Percentiles rank a stretch among this genome's conserved stretches.
Conservation (phyloP, 2,113 vertebrate genomes). For the Epinephelus fuscoguttatus region DNA sequence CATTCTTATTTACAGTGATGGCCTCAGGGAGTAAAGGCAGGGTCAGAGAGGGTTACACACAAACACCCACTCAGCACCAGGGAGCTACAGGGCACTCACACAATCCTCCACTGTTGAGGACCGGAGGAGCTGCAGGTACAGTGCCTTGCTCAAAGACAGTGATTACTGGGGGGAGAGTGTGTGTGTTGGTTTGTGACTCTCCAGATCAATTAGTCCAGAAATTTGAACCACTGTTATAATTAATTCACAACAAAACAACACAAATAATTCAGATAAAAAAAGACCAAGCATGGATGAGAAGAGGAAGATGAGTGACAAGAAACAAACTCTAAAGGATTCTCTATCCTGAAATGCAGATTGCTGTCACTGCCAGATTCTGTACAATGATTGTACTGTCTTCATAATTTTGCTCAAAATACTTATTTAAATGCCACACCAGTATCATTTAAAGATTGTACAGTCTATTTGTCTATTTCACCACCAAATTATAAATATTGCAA, state of each 20-base stretch:
- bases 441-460: background rate
- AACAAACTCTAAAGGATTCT: background rate
- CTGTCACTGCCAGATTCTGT: too few species aligned
- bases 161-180: background rate
- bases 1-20: slow-evolving; percentile 57
- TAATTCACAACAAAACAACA: background rate
- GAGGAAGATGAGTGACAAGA: background rate
- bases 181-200: background rate
- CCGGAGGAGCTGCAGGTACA: slow-evolving; percentile 28
- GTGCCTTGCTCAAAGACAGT: slow-evolving; percentile 33
- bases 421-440: background rate
- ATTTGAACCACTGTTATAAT: background rate
- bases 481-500: background rate
- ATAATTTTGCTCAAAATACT: background rate
- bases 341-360: too few species aligned
- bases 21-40: slow-evolving; percentile 34
- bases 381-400: background rate
- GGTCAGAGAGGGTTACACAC: slow-evolving; percentile 50
- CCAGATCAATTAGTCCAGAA: too few species aligned
- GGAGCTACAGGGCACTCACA: slow-evolving; percentile 22
- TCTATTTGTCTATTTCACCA: background rate
- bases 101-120: slow-evolving; percentile 1
- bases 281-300: too few species aligned
- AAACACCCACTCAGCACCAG: slow-evolving; percentile 54
- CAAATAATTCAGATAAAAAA: background rate